phyloP scores from a whole-genome alignment of 2,888 invertebrate genomes.

The Cepaea hortensis region DNA sequence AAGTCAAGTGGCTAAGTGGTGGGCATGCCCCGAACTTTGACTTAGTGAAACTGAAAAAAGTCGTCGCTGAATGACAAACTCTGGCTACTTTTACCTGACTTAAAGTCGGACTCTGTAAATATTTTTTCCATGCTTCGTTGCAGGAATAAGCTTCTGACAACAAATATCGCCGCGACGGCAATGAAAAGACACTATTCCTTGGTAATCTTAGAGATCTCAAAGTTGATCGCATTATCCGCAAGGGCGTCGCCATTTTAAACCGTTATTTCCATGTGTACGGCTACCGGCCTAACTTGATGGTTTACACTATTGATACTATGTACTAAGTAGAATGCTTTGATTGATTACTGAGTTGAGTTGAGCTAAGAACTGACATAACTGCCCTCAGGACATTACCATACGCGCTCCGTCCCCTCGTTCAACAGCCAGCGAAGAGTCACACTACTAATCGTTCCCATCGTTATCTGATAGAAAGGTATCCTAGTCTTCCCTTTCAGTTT shows the following conservation, averaged over 20 bases:
- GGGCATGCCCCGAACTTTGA: too few species aligned
- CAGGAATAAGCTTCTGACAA: constrained; percentile 56
- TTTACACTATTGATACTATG: not conserved
- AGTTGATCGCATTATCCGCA: constrained; percentile 33
- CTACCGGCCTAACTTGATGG: not conserved
- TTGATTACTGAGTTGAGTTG: too few species aligned
- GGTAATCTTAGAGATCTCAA: not conserved
- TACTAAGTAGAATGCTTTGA: not conserved
- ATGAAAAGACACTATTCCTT: not conserved
- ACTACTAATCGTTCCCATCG: too few species aligned
- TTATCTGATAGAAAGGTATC: too few species aligned
- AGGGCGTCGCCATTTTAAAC: constrained; percentile 51
- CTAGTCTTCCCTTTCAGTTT: too few species aligned
- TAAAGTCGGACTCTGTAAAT: constrained; percentile 49
- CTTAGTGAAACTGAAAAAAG: too few species aligned
- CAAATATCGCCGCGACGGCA: constrained; percentile 44
- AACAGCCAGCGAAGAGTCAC: too few species aligned
- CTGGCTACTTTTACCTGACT: constrained; percentile 19
- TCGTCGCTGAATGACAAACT: too few species aligned
- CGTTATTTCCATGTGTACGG: not conserved
- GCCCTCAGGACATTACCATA: too few species aligned
- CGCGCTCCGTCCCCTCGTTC: too few species aligned
- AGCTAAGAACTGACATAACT: too few species aligned
- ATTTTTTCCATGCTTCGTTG: constrained; percentile 54
- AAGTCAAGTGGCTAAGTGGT: too few species aligned